Base-by-base conservation (phyloP, 2,797 vertebrate genomes). In the Denticeps clupeoides region DNA sequence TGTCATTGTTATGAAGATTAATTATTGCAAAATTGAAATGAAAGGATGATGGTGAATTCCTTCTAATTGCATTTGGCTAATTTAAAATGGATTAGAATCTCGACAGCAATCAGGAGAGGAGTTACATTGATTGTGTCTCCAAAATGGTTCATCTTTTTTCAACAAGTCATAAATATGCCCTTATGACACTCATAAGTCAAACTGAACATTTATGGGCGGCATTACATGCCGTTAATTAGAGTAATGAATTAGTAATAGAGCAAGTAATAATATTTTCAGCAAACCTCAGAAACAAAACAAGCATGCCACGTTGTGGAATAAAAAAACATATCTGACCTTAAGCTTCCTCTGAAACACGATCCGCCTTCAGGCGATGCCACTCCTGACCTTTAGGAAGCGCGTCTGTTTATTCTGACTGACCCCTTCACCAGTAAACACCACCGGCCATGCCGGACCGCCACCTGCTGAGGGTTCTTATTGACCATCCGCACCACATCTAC, bases 1-100 rank as follows among this genome's bases (percentile, higher is more conserved):
- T 35, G 55, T 44, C 52, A 23, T 35, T 40, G 26, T 58, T 42
- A 65, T 53, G 53, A 62, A 58, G 56, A 59, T 43, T 53, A 59
- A 61, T 59, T 54, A 48, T 47, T 47, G 47, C 29, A 31, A 48
- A 58, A 53, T 44, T 52, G 27, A 33, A 53, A 49, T 47, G 43
- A 49, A 44, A 45, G 29, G 49, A 47, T 43, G 49, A 35, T 6
- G 45, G 56, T 51, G 56, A 45, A 49, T 49, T 38, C 53, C 53
- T 45, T 49, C 5, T 65, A 56, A 65, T 51, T 59, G 26, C 46
- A 59, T 61, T 45, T 41, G 15, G 16, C 13, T 33, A 45, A 56
- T 56, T 46, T 44, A 19, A 53, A 40, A 53, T 31, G 50, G 53
- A 55, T 49, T 45, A 27, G 5, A n/a, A 27, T 58, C 47, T 47